phyloP scores from a whole-genome alignment of 1,140 invertebrate species.

The Drosophila busckii region DNA sequence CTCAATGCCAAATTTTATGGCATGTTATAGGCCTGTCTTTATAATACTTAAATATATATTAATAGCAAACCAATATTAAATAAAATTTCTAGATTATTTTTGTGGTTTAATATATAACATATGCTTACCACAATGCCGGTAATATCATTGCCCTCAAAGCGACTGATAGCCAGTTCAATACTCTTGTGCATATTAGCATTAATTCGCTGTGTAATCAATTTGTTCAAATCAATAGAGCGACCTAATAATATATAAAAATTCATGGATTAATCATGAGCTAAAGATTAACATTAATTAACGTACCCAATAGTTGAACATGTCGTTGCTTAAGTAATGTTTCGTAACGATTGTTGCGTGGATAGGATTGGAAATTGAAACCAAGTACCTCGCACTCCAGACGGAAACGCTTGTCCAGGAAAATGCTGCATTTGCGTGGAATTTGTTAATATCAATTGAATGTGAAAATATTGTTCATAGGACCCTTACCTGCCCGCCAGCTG shows the following conservation, averaged over 20 bases:
- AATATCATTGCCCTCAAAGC: slow-evolving; percentile 98
- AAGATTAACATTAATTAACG: neutral
- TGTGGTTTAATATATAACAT: neutral
- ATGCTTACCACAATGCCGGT: slow-evolving; percentile 94
- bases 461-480: neutral
- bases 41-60: too few species aligned
- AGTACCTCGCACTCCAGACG: slow-evolving; percentile 94
- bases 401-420: slow-evolving; percentile 97
- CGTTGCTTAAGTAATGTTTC: slow-evolving; percentile 97
- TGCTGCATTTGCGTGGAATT: slow-evolving; percentile 82
- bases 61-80: too few species aligned
- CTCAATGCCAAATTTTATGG: too few species aligned
- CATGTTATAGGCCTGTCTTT: too few species aligned
- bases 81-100: too few species aligned
- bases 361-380: slow-evolving; percentile 86
- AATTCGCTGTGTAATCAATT: slow-evolving; percentile 96
- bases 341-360: slow-evolving; percentile 94
- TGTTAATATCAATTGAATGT: slow-evolving; percentile 4
- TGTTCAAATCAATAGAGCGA: slow-evolving; percentile 97
- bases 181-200: slow-evolving; percentile 98
- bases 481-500: slow-evolving; percentile 92
- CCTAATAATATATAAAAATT: slow-evolving; percentile 27
- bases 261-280: too few species aligned
- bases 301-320: slow-evolving; percentile 96
- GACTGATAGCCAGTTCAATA: slow-evolving; percentile 95